Percentiles rank a stretch among this genome's conserved stretches.
phyloP scores from a whole-genome alignment of 2,113 vertebrate genomes.

The Lota lota region DNA sequence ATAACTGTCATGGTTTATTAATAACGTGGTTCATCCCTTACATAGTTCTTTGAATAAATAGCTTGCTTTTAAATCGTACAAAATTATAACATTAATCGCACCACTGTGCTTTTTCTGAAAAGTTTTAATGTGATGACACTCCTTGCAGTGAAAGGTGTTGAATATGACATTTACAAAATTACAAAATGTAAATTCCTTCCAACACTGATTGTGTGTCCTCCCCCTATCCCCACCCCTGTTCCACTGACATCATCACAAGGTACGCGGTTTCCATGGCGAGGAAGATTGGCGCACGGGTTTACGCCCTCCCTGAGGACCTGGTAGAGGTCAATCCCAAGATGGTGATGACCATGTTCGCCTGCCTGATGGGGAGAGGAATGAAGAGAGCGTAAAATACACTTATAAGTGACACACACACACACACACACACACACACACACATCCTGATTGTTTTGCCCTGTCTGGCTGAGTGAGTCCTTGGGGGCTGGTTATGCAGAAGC shows the following conservation, averaged over 20 bases:
- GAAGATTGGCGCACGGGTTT: conserved; percentile 88
- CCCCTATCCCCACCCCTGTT: too few relatives aligned
- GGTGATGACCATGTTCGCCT: conserved; percentile 91
- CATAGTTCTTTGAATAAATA: too few relatives aligned
- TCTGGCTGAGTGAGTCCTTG: neutral
- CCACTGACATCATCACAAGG: conserved; percentile 53
- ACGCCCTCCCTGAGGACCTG: conserved; percentile 88
- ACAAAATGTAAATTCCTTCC: too few relatives aligned
- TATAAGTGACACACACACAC: neutral
- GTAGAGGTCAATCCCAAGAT: conserved; percentile 92
- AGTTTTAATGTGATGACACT: too few relatives aligned
- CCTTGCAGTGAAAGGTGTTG: too few relatives aligned
- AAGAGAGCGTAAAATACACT: conserved; percentile 8
- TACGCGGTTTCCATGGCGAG: conserved; percentile 91
- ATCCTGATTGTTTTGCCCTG: neutral
- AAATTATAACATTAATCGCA: too few relatives aligned
- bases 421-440: conserved; percentile 2
- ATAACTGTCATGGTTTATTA: too few relatives aligned
- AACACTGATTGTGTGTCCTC: too few relatives aligned
- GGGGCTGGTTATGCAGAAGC: neutral
- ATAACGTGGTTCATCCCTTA: too few relatives aligned
- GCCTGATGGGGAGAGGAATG: conserved; percentile 33
- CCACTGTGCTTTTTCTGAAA: too few relatives aligned
- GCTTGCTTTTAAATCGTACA: too few relatives aligned
- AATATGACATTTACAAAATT: too few relatives aligned